phyloP scores from a whole-genome alignment of 2,888 invertebrate genomes.

The Spatulosminthurus flaviceps region DNA sequence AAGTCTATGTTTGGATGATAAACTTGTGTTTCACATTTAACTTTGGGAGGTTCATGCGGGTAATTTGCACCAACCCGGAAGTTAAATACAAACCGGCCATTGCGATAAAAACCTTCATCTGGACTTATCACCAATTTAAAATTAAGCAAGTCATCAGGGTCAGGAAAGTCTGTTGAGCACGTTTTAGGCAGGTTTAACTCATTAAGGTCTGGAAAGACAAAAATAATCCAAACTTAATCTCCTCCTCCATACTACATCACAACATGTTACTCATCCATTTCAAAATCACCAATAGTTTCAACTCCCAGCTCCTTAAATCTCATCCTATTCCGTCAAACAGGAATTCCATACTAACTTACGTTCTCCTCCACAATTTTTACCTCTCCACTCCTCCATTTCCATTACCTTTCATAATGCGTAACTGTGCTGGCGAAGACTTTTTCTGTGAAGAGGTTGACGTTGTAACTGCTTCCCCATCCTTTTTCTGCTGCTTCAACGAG shows the following conservation, averaged over 20 bases:
- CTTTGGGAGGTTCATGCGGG: slow-evolving; percentile 98
- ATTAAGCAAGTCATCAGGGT: slow-evolving; percentile 93
- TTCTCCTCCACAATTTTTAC: too few species aligned
- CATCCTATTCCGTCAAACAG: too few species aligned
- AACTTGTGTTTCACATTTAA: slow-evolving; percentile 96
- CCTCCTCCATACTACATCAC: neutral
- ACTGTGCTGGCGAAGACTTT: slow-evolving; percentile 95
- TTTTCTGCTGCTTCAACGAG: slow-evolving; percentile 97
- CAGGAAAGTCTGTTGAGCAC: slow-evolving; percentile 94
- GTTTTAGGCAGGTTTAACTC: slow-evolving; percentile 97
- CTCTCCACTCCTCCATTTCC: too few species aligned
- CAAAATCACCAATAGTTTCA: neutral
- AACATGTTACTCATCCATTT: neutral
- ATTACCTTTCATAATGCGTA: slow-evolving; percentile 95
- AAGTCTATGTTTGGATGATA: slow-evolving; percentile 99
- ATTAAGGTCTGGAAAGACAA: slow-evolving; percentile 81
- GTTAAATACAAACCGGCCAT: slow-evolving; percentile 93
- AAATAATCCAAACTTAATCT: neutral
- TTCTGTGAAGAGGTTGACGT: slow-evolving; percentile 75
- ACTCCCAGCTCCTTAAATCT: too few species aligned
- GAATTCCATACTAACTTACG: too few species aligned
- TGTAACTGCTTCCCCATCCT: slow-evolving; percentile 84
- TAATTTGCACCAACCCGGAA: slow-evolving; percentile 98
- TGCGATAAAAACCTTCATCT: slow-evolving; percentile 96
- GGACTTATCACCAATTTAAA: slow-evolving; percentile 96